Base-by-base conservation (phyloP, 2,888 invertebrate species). In the Drosophila paramelanica region DNA sequence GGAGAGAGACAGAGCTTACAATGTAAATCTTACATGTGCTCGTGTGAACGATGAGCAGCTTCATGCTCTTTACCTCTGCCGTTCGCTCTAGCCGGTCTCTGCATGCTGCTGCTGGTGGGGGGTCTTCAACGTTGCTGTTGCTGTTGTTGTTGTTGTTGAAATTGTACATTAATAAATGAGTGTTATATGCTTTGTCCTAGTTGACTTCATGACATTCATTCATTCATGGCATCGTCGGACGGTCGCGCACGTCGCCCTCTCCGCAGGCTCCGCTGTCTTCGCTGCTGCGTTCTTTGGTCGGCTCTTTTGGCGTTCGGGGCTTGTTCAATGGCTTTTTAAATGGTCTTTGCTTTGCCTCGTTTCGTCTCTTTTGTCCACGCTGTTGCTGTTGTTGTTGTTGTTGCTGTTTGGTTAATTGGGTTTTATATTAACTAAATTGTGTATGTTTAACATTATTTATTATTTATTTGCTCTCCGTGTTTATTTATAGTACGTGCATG, bases 191-290 rank as follows among this genome's bases (percentile, higher is more conserved):
- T 89, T 84, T 84, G 89, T 87, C 83, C 83, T 89, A 84, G 83
- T 84, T 84, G 83, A 89, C 83, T 84, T 87, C 83, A 88, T 89
- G 89, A 84, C 83, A 88, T 88, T 83, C 84, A 83, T 83, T 88
- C 83, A 88, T 84, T 84, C 83, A 84, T 87, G 76, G 72, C 80
- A 67, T 55, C 60, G 53, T 67, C 59, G 78, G 69, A 73, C 53
- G 55, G 57, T 47, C 61, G 59, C 60, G 38, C 50, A 25, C 31
- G 17, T 25, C 31, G 55, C 39, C 20, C 60, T 14, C 33, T 42
- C 45, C 25, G 33, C 59, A 10, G 47, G 7, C 38, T 20, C 39
- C 17, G 11, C 31, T 39, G 17, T 36, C 46, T 46, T 42, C 51
- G 36, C 55, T 31, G 31, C 31, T 8, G 31, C 14, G n/a, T 62